Percentiles rank a stretch among this genome's conserved stretches.
phyloP scores from a whole-genome alignment of 2,113 vertebrate genomes.

The Corvus cornix region DNA sequence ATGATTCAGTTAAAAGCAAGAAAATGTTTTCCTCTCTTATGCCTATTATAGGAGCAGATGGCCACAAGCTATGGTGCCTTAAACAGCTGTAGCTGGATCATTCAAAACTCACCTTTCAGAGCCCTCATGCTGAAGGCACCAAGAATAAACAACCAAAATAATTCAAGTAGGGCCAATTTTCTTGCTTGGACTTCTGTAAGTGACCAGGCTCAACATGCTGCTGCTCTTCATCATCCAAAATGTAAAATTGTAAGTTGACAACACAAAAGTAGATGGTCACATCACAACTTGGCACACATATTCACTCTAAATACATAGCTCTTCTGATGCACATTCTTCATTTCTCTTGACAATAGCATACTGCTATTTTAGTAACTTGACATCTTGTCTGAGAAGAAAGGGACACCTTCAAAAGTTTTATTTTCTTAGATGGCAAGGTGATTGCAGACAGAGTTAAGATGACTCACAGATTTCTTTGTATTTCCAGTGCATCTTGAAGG shows the following conservation, averaged over 20 bases:
- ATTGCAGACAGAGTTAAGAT: neutral
- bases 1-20: neutral
- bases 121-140: slow-evolving; percentile 18
- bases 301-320: neutral
- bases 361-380: neutral
- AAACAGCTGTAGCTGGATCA: neutral
- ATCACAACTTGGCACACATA: neutral
- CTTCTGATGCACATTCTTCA: neutral
- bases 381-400: slow-evolving; percentile 6
- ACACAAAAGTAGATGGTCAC: neutral
- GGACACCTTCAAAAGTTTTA: neutral
- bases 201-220: neutral
- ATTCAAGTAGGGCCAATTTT: slow-evolving; percentile 11
- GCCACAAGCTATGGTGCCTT: neutral
- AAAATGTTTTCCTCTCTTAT: neutral
- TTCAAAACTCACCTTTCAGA: slow-evolving; percentile 45
- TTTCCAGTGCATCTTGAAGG: neutral
- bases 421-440: neutral
- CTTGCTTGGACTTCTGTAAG: neutral
- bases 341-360: neutral
- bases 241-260: neutral
- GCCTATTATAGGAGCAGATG: neutral
- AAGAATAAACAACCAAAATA: slow-evolving; percentile 22
- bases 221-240: neutral
- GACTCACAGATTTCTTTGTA: neutral